phyloP scores from a whole-genome alignment of 1,140 invertebrate genomes.

The Ganaspis sp. region DNA sequence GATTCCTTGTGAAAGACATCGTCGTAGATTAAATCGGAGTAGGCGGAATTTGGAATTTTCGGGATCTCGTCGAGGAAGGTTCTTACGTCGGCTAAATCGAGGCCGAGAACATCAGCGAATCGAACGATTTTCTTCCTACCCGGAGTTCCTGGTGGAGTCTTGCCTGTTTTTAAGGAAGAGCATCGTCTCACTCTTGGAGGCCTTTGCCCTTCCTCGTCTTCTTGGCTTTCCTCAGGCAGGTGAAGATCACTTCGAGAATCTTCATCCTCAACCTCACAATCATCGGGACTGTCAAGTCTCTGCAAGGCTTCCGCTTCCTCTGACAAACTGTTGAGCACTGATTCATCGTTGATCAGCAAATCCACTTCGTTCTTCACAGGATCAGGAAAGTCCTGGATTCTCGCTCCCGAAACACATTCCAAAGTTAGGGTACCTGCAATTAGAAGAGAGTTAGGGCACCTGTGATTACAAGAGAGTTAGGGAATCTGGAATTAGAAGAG shows the following conservation, averaged over 20 bases:
- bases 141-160: slow-evolving; percentile 93
- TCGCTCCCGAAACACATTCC: slow-evolving; percentile 43
- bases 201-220: slow-evolving; percentile 70
- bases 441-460: no score
- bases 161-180: slow-evolving; percentile 92
- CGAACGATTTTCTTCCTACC: slow-evolving; percentile 95
- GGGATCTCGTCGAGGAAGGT: slow-evolving; percentile 94
- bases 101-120: slow-evolving; percentile 94
- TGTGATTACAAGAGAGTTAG: no score
- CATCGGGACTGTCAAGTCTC: slow-evolving; percentile 55
- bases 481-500: not conserved
- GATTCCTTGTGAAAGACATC: slow-evolving; percentile 72
- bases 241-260: slow-evolving; percentile 42
- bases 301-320: slow-evolving; percentile 51
- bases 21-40: slow-evolving; percentile 81
- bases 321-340: slow-evolving; percentile 41
- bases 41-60: slow-evolving; percentile 90
- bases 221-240: slow-evolving; percentile 4
- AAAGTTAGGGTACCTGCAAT: slow-evolving; percentile 37
- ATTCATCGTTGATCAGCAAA: slow-evolving; percentile 46
- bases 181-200: slow-evolving; percentile 84
- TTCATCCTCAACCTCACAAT: slow-evolving; percentile 62
- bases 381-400: slow-evolving; percentile 2
- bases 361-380: slow-evolving; percentile 49
- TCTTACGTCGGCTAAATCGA: slow-evolving; percentile 93